phyloP scores from a whole-genome alignment of 2,113 vertebrate genomes.

The Philantomba maxwellii region DNA sequence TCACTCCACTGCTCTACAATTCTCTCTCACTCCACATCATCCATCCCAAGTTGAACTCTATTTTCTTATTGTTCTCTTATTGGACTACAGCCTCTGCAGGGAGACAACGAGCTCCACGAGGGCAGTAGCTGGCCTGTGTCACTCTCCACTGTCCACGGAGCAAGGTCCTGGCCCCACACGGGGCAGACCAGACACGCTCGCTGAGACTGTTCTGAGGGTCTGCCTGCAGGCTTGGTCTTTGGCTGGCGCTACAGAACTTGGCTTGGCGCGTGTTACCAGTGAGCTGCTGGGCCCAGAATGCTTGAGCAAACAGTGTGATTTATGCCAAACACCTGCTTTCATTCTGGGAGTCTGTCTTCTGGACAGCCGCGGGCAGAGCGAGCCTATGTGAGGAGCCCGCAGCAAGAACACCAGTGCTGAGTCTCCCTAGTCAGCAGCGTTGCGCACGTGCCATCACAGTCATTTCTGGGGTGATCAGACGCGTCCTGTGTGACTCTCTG shows the following conservation, averaged over 20 bases:
- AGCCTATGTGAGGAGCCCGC: neutral
- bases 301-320: neutral
- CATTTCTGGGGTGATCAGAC: too few relatives aligned
- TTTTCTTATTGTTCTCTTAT: too few relatives aligned
- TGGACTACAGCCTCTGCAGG: neutral
- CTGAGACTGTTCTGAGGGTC: neutral
- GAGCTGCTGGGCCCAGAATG: neutral
- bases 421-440: neutral
- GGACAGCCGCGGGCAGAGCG: neutral
- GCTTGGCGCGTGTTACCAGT: neutral
- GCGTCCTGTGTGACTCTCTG: accelerated
- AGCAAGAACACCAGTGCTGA: accelerated
- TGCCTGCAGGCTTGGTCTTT: neutral
- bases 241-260: too few relatives aligned
- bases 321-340: neutral
- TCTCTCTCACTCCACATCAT: too few relatives aligned
- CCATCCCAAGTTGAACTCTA: neutral
- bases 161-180: too few relatives aligned
- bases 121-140: neutral
- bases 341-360: neutral
- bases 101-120: accelerated
- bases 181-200: neutral
- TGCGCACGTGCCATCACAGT: accelerated
- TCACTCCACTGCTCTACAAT: accelerated
- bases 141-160: accelerated